Percentiles rank a stretch among this genome's conserved stretches.
Conservation (phyloP, 2,797 vertebrate species). For the Iguana delicatissima region DNA sequence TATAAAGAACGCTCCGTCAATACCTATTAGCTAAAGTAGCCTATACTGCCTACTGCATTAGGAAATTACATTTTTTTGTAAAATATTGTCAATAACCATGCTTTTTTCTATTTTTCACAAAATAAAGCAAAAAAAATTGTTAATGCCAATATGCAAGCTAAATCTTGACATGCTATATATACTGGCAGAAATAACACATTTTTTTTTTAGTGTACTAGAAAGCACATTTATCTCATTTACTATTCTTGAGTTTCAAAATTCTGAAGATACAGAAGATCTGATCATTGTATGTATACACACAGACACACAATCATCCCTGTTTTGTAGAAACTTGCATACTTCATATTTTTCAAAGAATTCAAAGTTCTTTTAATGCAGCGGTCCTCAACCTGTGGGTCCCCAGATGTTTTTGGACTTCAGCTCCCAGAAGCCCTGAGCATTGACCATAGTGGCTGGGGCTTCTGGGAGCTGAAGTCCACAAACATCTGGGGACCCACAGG, state of each 20-base stretch:
- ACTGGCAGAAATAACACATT: background rate
- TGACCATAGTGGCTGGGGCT: too few relatives aligned
- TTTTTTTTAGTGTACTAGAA: background rate
- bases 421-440: too few relatives aligned
- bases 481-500: too few relatives aligned
- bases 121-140: background rate
- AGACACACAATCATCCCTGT: background rate
- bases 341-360: background rate
- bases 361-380: background rate
- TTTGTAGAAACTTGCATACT: background rate
- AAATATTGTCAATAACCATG: background rate
- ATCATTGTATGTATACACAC: background rate
- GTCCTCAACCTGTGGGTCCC: too few relatives aligned
- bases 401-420: too few relatives aligned
- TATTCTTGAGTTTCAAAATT: background rate
- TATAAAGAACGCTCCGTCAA: background rate
- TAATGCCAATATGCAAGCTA: background rate
- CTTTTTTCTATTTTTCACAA: background rate
- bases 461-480: too few relatives aligned
- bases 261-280: background rate
- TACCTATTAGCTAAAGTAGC: background rate
- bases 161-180: background rate
- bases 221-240: background rate
- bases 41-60: background rate
- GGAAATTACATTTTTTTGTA: background rate